phyloP scores from a whole-genome alignment of 2,888 invertebrate species.

The Heliconius aoede region DNA sequence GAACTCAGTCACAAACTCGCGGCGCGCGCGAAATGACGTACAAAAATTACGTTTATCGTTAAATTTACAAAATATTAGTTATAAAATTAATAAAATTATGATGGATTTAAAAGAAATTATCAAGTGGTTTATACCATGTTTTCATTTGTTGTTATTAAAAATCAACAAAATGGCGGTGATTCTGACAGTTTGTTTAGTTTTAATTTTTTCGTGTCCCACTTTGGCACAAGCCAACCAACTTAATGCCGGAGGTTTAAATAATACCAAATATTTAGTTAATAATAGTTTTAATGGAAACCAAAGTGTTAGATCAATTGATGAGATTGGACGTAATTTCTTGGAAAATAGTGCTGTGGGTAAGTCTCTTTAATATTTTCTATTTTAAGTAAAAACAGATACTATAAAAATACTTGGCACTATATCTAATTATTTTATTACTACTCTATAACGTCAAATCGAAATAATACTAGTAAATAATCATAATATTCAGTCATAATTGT shows the following conservation, averaged over 20 bases:
- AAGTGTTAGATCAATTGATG: constrained; percentile 31
- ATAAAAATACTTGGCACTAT: too few species aligned
- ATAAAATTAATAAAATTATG: constrained; percentile 50
- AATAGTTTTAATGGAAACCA: constrained; percentile 36
- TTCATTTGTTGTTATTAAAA: constrained; percentile 66
- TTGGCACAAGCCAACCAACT: constrained; percentile 56
- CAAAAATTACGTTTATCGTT: neutral
- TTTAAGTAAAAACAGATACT: too few species aligned
- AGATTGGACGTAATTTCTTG: neutral
- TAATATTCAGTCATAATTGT: neutral
- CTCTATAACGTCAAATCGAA: neutral
- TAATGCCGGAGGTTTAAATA: constrained; percentile 53
- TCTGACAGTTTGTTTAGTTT: constrained; percentile 65
- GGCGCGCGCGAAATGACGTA: constrained; percentile 64
- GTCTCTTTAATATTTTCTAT: constrained; percentile 3
- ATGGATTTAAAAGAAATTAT: constrained; percentile 81
- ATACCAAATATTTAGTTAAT: constrained; percentile 59
- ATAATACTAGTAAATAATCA: too few species aligned
- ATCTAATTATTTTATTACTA: too few species aligned
- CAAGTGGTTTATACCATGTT: constrained; percentile 79
- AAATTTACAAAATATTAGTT: constrained; percentile 31
- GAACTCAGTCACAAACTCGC: constrained; percentile 61
- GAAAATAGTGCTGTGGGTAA: constrained; percentile 41
- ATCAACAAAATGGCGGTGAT: constrained; percentile 56
- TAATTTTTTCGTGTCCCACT: constrained; percentile 64